A percentile compares a stretch with the other conserved stretches of the same genome.
These are phyloP conservation scores for Myanophis thanlyinensis DNA, from an alignment of 2,113 vertebrate genomes.

Conservation along the genomic window DNA sequence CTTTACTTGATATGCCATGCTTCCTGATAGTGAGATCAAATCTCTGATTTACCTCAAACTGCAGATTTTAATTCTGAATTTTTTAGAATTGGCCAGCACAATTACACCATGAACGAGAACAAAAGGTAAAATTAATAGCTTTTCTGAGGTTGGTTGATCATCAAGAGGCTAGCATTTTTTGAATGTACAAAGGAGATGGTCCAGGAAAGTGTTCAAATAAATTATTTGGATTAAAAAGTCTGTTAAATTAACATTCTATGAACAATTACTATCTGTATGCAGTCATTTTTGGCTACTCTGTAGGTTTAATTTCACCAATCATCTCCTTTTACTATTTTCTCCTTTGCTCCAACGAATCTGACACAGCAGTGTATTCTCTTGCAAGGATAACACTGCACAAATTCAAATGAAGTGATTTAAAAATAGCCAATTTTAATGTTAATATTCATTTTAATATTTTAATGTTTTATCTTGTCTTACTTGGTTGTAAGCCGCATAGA, in stretches of 20 bases:
- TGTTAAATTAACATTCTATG: not conserved
- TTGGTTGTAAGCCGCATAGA: not conserved
- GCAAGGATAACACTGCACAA: not conserved
- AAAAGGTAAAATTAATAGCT: not conserved
- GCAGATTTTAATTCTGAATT: not conserved
- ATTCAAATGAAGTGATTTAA: not conserved
- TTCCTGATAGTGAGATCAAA: not conserved
- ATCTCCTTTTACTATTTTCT: not conserved
- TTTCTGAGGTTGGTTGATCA: not conserved
- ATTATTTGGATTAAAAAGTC: not conserved
- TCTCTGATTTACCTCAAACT: not conserved
- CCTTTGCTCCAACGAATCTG: not conserved
- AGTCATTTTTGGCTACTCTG: not conserved
- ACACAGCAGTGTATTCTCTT: not conserved
- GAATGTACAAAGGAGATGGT: not conserved
- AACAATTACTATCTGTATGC: not conserved
- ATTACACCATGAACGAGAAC: not conserved
- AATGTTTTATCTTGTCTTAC: not conserved
- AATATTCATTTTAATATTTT: not conserved
- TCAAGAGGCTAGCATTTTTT: not conserved
- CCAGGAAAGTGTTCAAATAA: not conserved
- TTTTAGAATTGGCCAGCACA: not conserved
- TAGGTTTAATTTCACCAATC: not conserved
- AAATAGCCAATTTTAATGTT: not conserved
- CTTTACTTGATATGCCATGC: not conserved